Conservation (phyloP, 2,113 vertebrate genomes). For the Oryzias javanicus region DNA sequence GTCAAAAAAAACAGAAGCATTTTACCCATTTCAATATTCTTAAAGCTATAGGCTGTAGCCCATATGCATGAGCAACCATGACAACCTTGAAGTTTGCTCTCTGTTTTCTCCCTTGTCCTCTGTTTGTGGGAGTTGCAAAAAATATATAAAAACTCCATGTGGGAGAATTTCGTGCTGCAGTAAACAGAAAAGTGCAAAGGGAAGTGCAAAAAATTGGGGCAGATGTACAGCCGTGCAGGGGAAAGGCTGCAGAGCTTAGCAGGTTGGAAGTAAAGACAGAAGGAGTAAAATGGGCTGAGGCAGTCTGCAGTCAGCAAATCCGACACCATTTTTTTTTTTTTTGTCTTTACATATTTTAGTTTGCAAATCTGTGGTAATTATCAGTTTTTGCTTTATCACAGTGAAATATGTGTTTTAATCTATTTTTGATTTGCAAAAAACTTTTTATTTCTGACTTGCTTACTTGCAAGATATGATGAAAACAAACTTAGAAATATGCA, state of each 20-base stretch:
- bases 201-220: constrained; percentile 30
- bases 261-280: constrained; percentile 47
- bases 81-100: background rate
- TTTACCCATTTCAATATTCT: too few relatives aligned
- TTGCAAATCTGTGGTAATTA: background rate
- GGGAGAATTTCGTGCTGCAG: constrained; percentile 22
- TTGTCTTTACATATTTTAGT: constrained; percentile 4
- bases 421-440: background rate
- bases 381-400: too few relatives aligned
- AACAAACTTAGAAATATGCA: too few relatives aligned
- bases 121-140: background rate
- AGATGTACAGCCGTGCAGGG: constrained; percentile 60
- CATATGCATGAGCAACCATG: background rate
- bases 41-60: background rate
- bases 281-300: constrained; percentile 33
- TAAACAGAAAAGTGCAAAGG: constrained; percentile 28
- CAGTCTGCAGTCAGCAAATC: constrained; percentile 43
- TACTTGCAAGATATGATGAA: too few relatives aligned
- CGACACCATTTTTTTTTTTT: constrained; percentile 6
- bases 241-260: constrained; percentile 57
- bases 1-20: background rate
- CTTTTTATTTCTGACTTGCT: background rate
- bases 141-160: too few relatives aligned
- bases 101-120: background rate
- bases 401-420: too few relatives aligned